These are phyloP conservation scores for Antedon mediterranea DNA, from an alignment of 53 echinoderm and acorn worm species.

Conservation along the genomic window DNA sequence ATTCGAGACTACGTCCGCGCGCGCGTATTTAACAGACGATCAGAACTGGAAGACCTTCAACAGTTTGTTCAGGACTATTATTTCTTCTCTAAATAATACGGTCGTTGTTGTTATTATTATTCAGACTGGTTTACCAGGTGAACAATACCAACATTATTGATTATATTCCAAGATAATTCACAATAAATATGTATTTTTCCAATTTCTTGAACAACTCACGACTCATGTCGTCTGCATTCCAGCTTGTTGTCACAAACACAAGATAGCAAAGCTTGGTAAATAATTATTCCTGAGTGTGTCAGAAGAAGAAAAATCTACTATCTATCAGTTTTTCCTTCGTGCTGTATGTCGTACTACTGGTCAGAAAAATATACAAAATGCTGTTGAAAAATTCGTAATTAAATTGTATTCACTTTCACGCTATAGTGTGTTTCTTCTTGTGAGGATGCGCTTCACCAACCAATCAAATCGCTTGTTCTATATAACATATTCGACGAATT, in stretches of 20 bases:
- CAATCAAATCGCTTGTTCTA: not conserved
- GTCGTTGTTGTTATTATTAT: not conserved
- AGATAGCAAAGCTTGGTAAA: too few relatives aligned
- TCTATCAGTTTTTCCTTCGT: not conserved
- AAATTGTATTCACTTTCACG: constrained; percentile 1
- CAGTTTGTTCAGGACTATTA: not conserved
- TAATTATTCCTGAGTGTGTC: too few relatives aligned
- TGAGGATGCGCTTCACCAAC: not conserved
- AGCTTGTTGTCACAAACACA: too few relatives aligned
- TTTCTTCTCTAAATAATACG: not conserved
- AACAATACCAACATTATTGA: not conserved
- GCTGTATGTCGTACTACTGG: not conserved
- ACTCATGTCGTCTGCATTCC: too few relatives aligned
- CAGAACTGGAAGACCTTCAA: not conserved
- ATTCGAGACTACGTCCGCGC: not conserved
- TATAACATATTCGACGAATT: not conserved
- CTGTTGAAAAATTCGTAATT: not conserved
- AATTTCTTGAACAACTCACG: too few relatives aligned
- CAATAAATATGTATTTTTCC: too few relatives aligned
- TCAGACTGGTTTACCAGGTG: not conserved
- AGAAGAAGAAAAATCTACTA: too few relatives aligned
- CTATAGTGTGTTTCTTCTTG: not conserved
- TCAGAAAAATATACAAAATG: not conserved
- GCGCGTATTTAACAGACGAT: not conserved
- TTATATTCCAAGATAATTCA: not conserved